Evolutionary conservation across 1,140 invertebrate genomes (phyloP), one percentile per base, ranked within the genome.

Genomic region (Heterodera schachtii): DNA sequence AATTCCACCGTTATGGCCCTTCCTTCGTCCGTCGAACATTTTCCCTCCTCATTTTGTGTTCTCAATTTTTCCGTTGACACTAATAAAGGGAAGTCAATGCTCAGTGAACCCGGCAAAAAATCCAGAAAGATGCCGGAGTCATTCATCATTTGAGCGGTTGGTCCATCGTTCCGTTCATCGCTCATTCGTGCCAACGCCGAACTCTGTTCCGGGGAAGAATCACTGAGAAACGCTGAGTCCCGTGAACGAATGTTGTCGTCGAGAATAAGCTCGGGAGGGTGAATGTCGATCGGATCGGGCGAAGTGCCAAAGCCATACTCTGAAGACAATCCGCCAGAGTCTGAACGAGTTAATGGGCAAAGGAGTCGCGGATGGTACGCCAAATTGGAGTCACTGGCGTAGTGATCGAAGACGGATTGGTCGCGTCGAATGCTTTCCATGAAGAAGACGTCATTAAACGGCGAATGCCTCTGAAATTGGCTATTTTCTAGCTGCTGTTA

Each of bases 91-190:
- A 78, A 67, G n/a, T 78, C 77, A 49, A 78, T 78, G 70, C 31
- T 66, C 47, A 78, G 70, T 49, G 64, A 64, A 0, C 60, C 60
- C 47, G 64, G 31, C 21, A 41, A 44, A 49, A 78, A 44, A 41
- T 78, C 77, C n/a, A 78, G 31, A 78, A 78, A 78, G 31, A 78
- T 78, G 46, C 77, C 77, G 31, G 77, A 78, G 70, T 78, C 77
- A 21, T 78, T 46, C 13, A 78, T 41, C 31, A 78, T 78, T 21
- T 78, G 77, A 66, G 64, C 9, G 70, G 21, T 78, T 43, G 77
- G 41, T 52, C 52, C 60, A 11, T 69, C 0, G 57, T 57, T 49
- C 41, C 70, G 69, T 43, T 41, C 2, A 43, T 46, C 69, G 44
- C 13, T 41, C 69, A 71, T 41, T 41, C 69, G 31, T 46, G 44